phyloP scores from a whole-genome alignment of 2,797 vertebrate species.

The Pipistrellus pygmaeus region DNA sequence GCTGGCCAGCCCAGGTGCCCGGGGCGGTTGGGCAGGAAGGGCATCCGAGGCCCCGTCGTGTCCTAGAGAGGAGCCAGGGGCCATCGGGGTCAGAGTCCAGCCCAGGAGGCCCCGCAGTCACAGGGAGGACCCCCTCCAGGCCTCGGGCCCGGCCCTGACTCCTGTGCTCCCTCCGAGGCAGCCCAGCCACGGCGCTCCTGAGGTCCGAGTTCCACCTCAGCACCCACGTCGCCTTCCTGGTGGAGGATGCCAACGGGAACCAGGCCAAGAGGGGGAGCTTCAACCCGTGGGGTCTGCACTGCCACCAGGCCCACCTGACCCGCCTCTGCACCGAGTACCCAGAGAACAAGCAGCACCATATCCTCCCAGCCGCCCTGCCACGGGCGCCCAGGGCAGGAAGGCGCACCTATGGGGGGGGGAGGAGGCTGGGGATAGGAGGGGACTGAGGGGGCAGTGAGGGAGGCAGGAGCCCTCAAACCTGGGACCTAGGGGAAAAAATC shows the following conservation, averaged over 20 bases:
- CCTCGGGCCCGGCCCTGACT: neutral
- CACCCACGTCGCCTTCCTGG: conserved; percentile 72
- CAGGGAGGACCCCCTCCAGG: neutral
- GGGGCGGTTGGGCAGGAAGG: neutral
- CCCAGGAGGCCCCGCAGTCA: neutral
- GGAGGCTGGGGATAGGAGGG: too few relatives aligned
- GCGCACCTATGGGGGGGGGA: neutral
- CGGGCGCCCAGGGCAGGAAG: neutral
- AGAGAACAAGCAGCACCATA: conserved; percentile 87
- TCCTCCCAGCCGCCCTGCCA: conserved; percentile 75
- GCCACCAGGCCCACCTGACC: conserved; percentile 88
- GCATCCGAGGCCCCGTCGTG: accelerated
- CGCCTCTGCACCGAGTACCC: conserved; percentile 87
- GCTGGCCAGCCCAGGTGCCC: neutral
- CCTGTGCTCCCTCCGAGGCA: conserved; percentile 41
- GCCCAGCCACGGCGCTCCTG: conserved; percentile 77
- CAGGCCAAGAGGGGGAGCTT: conserved; percentile 82
- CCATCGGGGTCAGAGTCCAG: neutral
- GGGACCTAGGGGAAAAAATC: neutral
- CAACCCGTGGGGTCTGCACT: conserved; percentile 89
- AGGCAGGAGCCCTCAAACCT: neutral
- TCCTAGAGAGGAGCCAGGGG: neutral
- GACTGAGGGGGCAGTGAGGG: too few relatives aligned
- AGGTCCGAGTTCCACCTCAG: conserved; percentile 82
- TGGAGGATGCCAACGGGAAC: conserved; percentile 80